Evolutionary conservation across 2,888 invertebrate species (phyloP), one percentile per base, ranked within the genome.

Genomic region (Spodoptera littoralis): DNA sequence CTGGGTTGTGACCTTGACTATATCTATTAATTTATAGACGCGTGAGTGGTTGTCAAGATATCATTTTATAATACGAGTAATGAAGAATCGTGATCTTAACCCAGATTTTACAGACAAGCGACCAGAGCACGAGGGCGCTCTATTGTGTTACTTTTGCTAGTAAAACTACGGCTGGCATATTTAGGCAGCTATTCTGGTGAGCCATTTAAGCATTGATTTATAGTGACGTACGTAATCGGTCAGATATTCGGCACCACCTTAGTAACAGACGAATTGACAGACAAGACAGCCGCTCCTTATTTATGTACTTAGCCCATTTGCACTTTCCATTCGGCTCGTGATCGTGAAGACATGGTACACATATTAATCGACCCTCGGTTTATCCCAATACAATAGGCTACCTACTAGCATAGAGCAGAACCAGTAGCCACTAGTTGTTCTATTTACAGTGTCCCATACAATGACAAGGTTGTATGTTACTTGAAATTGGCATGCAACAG

Each of bases 61-160:
- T 24, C 24, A 60, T 53, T 60, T 56, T 60, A 36, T 36, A 65
- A 84, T 86, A 81, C 71, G 64, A 76, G 76, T 71, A 74, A 78
- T 84, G 77, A 84, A 85, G 62, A 62, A 66, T 69, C 66, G 77
- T 85, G 89, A 87, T 89, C 85, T 88, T 89, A 88, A 88, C 88
- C 88, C 76, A 89, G 82, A 80, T 84, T 76, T 72, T 11, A 72
- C 71, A 73, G 75, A 77, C 77, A 80, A 69, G 68, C 66, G 79
- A 61, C 44, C 4, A 69, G 75, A 77, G 79, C 74, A 78, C 64
- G 13, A 43, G 46, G 11, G 22, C 43, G 12, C 9, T 49, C 44
- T 27, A 51, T 43, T 41, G 27, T 49, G 24, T 45, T 59, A 11
- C 44, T 27, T 56, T 52, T 44, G 13, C 43, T 49, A 57, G 12